Evolutionary conservation across 2,888 invertebrate genomes (phyloP).

Genomic region (Drosophila paracracens): DNA sequence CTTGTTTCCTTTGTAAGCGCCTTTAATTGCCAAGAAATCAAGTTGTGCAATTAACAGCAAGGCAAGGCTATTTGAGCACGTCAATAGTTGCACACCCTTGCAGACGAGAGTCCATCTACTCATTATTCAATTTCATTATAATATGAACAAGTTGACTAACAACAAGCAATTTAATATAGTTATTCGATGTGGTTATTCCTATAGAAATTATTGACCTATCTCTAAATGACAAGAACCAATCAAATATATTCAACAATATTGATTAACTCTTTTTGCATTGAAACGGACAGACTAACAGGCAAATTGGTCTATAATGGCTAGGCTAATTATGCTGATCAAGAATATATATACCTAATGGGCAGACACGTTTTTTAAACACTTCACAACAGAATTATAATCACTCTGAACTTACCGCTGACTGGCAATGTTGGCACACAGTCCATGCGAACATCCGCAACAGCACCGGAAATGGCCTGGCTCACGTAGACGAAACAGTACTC

Average conservation of each 20-base stretch:
- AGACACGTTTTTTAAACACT: neutral
- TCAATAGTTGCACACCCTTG: neutral
- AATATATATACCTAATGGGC: neutral
- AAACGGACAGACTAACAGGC: neutral
- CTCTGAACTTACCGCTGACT: constrained; percentile 88
- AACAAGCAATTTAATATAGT: neutral
- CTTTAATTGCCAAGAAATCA: constrained; percentile 5
- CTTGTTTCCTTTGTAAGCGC: neutral
- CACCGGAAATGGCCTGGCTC: constrained; percentile 93
- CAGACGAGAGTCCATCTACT: neutral
- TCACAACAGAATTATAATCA: neutral
- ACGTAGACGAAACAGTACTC: constrained; percentile 96
- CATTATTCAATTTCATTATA: neutral
- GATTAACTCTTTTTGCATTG: neutral
- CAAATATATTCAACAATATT: neutral
- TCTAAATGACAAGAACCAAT: neutral
- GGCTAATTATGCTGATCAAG: neutral
- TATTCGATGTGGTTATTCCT: neutral
- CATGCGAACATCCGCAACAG: constrained; percentile 93
- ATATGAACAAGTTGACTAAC: neutral
- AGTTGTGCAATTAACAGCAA: neutral
- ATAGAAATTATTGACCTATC: neutral
- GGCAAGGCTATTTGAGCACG: neutral
- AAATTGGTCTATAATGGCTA: neutral
- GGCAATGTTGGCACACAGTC: constrained; percentile 94